phyloP scores from a whole-genome alignment of 1,140 invertebrate species.

The Bombus sylvicola region DNA sequence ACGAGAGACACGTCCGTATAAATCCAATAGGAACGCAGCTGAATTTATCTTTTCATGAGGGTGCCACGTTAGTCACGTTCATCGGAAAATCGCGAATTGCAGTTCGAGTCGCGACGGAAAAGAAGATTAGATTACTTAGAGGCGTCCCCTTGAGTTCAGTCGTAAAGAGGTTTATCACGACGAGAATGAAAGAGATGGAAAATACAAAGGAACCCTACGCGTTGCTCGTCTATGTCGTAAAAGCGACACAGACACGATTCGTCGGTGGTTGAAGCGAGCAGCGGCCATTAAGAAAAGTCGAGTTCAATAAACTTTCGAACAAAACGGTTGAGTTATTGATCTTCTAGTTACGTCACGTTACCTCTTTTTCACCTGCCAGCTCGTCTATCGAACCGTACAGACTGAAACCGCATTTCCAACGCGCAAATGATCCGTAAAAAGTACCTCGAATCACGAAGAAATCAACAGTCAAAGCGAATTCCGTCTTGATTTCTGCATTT shows the following conservation, averaged over 20 bases:
- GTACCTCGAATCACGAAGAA: neutral
- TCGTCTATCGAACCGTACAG: conserved; percentile 3
- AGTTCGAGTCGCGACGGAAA: neutral
- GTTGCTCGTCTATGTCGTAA: conserved; percentile 10
- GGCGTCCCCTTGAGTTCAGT: conserved; percentile 16
- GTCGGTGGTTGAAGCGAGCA: neutral
- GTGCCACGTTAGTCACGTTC: neutral
- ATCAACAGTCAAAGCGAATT: neutral
- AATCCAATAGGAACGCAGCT: neutral
- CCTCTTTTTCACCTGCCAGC: conserved; percentile 45
- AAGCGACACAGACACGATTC: neutral
- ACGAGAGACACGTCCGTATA: no score
- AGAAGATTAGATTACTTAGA: conserved; percentile 51
- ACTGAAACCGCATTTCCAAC: neutral
- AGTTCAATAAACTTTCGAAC: conserved; percentile 53
- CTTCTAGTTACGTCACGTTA: conserved; percentile 65
- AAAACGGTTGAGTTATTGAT: conserved; percentile 68
- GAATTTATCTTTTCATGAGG: neutral
- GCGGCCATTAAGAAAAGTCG: conserved; percentile 36
- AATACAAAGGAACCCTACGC: neutral
- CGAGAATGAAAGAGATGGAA: neutral
- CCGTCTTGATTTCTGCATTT: neutral
- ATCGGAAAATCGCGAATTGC: conserved; percentile 5
- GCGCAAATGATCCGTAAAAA: conserved; percentile 10
- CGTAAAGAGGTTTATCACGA: conserved; percentile 33